Percentiles rank a stretch among this genome's conserved stretches.
phyloP scores from a whole-genome alignment of 1,140 invertebrate species.

The Zaprionus taronus region DNA sequence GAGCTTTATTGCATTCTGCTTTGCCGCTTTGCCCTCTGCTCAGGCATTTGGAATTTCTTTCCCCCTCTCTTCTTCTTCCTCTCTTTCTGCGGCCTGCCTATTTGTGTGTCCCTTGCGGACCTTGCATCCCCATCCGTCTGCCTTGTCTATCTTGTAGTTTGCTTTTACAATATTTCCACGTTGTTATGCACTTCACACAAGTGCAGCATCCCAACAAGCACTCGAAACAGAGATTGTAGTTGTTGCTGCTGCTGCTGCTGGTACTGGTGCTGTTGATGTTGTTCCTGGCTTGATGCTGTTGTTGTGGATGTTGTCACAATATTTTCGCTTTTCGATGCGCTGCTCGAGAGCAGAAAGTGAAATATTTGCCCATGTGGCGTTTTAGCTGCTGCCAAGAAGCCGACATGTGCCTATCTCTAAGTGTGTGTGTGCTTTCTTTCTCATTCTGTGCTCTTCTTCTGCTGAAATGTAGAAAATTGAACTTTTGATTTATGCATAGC shows the following conservation, averaged over 20 bases:
- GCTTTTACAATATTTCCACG: conserved; percentile 75
- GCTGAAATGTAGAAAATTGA: conserved; percentile 63
- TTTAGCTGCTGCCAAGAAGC: conserved; percentile 64
- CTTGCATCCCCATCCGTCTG: neutral
- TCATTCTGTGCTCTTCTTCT: conserved; percentile 32
- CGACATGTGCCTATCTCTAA: conserved; percentile 23
- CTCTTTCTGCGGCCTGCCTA: neutral
- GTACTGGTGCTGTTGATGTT: conserved; percentile 35
- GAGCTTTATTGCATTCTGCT: conserved; percentile 57
- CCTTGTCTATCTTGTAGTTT: conserved; percentile 59
- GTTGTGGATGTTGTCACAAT: conserved; percentile 74
- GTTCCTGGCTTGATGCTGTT: conserved; percentile 45
- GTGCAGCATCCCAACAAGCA: conserved; percentile 58
- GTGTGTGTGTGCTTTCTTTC: conserved; percentile 8
- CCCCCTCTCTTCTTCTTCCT: neutral
- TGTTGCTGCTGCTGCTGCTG: conserved; percentile 26
- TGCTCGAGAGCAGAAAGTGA: conserved; percentile 79
- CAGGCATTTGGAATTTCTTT: conserved; percentile 36
- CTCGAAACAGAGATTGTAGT: conserved; percentile 58
- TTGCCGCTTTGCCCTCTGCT: conserved; percentile 28
- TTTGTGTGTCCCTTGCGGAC: neutral
- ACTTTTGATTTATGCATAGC: conserved; percentile 76
- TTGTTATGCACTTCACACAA: conserved; percentile 80
- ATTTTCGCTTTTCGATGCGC: conserved; percentile 81
- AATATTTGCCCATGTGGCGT: conserved; percentile 80